phyloP scores from a whole-genome alignment of 1,140 invertebrate genomes.

The Penaeus vannamei region DNA sequence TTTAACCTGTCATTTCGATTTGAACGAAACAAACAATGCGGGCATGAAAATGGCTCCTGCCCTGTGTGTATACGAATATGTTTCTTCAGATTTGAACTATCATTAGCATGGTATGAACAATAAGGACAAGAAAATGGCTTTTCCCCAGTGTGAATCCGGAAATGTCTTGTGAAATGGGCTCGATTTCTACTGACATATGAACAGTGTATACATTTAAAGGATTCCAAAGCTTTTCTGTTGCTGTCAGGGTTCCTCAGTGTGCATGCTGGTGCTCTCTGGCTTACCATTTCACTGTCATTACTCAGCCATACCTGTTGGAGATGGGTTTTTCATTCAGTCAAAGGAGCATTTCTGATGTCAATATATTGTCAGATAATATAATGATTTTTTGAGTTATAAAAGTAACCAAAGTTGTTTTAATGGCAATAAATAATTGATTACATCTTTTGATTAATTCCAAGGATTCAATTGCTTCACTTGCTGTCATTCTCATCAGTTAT shows the following conservation, averaged over 20 bases:
- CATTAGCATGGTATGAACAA: conserved; percentile 45
- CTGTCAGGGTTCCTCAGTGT: not conserved
- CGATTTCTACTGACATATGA: conserved; percentile 45
- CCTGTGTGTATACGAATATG: conserved; percentile 44
- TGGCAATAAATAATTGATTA: no score
- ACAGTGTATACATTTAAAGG: conserved; percentile 7
- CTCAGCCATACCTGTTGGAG: no score
- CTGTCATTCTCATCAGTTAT: no score
- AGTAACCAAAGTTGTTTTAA: no score
- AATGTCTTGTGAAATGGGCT: conserved; percentile 58
- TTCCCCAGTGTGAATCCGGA: conserved; percentile 62
- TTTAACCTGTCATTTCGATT: conserved; percentile 44
- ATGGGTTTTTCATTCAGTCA: conserved; percentile 42
- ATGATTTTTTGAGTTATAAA: no score
- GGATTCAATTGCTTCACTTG: no score
- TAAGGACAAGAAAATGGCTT: conserved; percentile 57
- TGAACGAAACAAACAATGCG: conserved; percentile 48
- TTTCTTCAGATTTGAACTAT: conserved; percentile 45
- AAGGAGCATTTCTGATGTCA: not conserved
- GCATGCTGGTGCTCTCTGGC: no score
- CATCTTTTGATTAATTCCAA: no score
- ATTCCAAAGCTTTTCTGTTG: conserved; percentile 1
- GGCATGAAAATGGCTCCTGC: conserved; percentile 45
- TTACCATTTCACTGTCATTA: no score
- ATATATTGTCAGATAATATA: no score